phyloP scores from a whole-genome alignment of 2,113 vertebrate genomes.

The Cottus gobio region DNA sequence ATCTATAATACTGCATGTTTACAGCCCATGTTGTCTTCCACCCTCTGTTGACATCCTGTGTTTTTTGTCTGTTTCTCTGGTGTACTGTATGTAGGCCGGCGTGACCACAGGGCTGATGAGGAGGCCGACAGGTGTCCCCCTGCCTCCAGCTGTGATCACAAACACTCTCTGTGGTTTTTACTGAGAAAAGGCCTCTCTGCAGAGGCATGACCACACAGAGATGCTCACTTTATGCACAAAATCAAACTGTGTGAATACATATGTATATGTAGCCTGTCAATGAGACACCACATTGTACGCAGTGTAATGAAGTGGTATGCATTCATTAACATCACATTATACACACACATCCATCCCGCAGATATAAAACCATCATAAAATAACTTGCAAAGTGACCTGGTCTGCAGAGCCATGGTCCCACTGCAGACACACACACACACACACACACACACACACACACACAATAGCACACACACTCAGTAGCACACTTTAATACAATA shows the following conservation, averaged over 20 bases:
- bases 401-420: not conserved
- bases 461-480: not conserved
- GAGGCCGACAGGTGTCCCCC: constrained; percentile 66
- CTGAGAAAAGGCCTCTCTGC: constrained; percentile 60
- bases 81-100: constrained; percentile 62
- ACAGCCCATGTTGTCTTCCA: too few relatives aligned
- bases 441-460: not conserved
- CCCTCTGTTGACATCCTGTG: not conserved
- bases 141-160: constrained; percentile 68
- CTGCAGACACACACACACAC: not conserved
- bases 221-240: not conserved
- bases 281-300: not conserved
- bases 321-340: not conserved
- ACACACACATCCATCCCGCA: not conserved
- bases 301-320: not conserved
- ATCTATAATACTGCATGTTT: not conserved
- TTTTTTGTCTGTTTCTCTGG: too few relatives aligned
- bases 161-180: constrained; percentile 62
- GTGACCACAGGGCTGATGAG: constrained; percentile 67
- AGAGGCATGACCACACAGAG: constrained; percentile 15
- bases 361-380: not conserved
- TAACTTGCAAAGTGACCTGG: not conserved
- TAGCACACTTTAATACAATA: constrained; percentile 24
- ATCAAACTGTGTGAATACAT: not conserved
- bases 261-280: not conserved